These are phyloP conservation scores for Acanthosepion lycidas DNA, from an alignment of 2,888 invertebrate species.

Conservation along the genomic window DNA sequence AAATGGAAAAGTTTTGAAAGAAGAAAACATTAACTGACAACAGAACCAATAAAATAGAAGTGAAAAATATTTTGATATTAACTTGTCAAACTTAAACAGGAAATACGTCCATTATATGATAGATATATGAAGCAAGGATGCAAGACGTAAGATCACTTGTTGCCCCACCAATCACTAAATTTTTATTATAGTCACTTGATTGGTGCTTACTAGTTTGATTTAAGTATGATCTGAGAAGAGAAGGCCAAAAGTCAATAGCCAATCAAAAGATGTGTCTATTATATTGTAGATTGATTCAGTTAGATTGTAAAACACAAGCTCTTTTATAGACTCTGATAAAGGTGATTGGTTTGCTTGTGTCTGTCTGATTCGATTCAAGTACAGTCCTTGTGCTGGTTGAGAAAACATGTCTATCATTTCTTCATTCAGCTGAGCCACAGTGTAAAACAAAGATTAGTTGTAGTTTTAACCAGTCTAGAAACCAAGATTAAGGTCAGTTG, in stretches of 20 bases:
- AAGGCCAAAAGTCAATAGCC: neutral
- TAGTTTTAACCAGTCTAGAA: neutral
- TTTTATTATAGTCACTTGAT: neutral
- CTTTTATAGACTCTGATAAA: neutral
- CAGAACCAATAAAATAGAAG: neutral
- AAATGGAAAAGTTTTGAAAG: too few relatives aligned
- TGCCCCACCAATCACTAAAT: neutral
- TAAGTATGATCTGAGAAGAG: neutral
- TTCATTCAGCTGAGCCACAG: neutral
- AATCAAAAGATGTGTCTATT: neutral
- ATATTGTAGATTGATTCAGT: neutral
- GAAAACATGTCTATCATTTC: neutral
- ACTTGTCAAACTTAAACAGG: neutral
- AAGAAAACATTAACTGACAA: too few relatives aligned
- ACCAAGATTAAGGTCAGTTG: neutral
- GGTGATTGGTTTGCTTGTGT: neutral
- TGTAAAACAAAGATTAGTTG: neutral
- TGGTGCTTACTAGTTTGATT: neutral
- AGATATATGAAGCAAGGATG: neutral
- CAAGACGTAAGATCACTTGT: neutral
- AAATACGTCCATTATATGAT: neutral
- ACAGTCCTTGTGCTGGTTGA: neutral
- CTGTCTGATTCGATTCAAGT: slow-evolving; percentile 33
- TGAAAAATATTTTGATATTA: neutral
- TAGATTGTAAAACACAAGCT: neutral